These are phyloP conservation scores for Amphiura filiformis DNA, from an alignment of 35 echinoderm and acorn worm species.

Conservation along the genomic window DNA sequence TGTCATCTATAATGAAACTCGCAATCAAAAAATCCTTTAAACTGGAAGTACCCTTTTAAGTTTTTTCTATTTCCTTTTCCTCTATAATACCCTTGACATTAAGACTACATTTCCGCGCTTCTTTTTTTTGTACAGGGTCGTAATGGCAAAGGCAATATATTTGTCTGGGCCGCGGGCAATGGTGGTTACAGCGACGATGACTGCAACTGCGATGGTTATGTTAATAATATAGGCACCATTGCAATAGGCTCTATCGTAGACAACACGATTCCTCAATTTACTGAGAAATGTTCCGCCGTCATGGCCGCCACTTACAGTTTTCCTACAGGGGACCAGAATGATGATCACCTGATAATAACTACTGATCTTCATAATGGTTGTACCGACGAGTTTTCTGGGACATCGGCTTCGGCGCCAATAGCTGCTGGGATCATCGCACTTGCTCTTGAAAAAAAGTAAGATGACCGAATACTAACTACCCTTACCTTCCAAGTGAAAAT, in stretches of 20 bases:
- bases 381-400: slow-evolving; percentile 45
- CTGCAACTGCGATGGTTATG: slow-evolving; percentile 85
- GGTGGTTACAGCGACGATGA: slow-evolving; percentile 75
- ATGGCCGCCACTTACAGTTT: slow-evolving; percentile 13
- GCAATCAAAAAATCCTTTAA: no score
- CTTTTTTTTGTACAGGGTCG: no score
- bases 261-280: slow-evolving; percentile 3
- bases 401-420: slow-evolving; percentile 71
- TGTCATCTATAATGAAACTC: no score
- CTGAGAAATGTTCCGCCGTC: slow-evolving; percentile 21
- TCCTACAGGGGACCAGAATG: not conserved
- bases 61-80: no score
- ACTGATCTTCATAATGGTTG: slow-evolving; percentile 58
- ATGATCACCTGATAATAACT: slow-evolving; percentile 12
- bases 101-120: no score
- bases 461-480: not conserved
- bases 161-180: slow-evolving; percentile 95
- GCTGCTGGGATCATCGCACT: slow-evolving; percentile 62
- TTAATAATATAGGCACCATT: slow-evolving; percentile 81
- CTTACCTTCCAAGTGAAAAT: no score
- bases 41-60: no score
- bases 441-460: slow-evolving; percentile 73
- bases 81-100: no score
- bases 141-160: slow-evolving; percentile 86
- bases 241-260: slow-evolving; percentile 80